Percentiles rank a stretch among this genome's conserved stretches.
These are phyloP conservation scores for Gasterosteus aculeatus DNA, from an alignment of 2,113 vertebrate genomes.

Conservation along the genomic window DNA sequence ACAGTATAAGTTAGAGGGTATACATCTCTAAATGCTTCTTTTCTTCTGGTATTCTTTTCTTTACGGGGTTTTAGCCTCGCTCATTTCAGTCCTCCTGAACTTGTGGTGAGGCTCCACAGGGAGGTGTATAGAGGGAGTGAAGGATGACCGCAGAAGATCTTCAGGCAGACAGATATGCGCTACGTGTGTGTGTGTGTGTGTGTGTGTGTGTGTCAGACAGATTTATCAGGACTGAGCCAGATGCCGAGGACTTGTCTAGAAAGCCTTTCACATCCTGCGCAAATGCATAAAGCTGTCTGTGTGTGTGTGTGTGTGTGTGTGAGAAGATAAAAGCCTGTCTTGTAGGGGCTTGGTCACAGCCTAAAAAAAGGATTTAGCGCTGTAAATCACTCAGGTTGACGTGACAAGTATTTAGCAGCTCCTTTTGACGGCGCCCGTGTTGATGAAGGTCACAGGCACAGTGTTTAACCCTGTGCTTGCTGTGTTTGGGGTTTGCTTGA, in stretches of 20 bases:
- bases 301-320: constrained; percentile 32
- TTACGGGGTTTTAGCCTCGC: background rate
- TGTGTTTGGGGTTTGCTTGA: background rate
- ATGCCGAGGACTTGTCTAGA: constrained; percentile 66
- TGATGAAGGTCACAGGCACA: constrained; percentile 42
- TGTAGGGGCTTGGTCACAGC: constrained; percentile 44
- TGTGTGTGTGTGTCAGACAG: constrained; percentile 28
- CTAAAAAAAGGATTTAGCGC: constrained; percentile 72
- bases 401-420: constrained; percentile 63
- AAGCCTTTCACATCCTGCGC: constrained; percentile 67
- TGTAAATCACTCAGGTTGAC: constrained; percentile 65
- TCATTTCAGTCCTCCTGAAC: constrained; percentile 15
- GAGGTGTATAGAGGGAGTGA: constrained; percentile 50
- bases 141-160: constrained; percentile 51
- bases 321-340: constrained; percentile 73
- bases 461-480: background rate
- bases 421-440: constrained; percentile 25
- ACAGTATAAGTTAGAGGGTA: constrained; percentile 41
- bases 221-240: constrained; percentile 72
- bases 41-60: constrained; percentile 17
- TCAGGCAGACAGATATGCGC: constrained; percentile 54
- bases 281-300: constrained; percentile 73
- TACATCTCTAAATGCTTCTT: constrained; percentile 46
- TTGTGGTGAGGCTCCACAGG: constrained; percentile 17
- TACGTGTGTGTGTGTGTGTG: constrained; percentile 20